These are phyloP conservation scores for Latrodectus geometricus DNA, from an alignment of 1,140 invertebrate genomes.

Conservation along the genomic window DNA sequence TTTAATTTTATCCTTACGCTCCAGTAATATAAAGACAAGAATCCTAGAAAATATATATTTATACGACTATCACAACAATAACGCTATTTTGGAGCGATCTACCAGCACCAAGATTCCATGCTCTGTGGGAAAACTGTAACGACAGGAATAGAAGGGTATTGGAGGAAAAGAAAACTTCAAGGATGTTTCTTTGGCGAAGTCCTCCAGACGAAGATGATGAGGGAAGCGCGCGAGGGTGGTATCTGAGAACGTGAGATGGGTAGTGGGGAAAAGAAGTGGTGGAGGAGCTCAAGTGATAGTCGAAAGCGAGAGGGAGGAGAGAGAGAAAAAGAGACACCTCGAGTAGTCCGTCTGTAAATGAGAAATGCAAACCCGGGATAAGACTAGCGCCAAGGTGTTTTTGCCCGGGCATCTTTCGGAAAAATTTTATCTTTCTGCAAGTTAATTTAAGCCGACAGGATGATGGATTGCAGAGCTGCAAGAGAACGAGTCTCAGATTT, in stretches of 20 bases:
- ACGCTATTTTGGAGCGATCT: no score
- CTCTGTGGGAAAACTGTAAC: no score
- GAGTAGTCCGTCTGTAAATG: conserved; percentile 58
- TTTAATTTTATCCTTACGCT: no score
- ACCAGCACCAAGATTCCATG: no score
- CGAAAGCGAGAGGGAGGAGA: conserved; percentile 31
- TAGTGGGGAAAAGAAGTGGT: neutral
- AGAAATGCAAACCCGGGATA: conserved; percentile 58
- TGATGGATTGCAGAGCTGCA: conserved; percentile 56
- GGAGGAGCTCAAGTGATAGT: conserved; percentile 40
- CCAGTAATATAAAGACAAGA: no score
- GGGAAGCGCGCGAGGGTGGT: neutral
- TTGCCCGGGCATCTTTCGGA: conserved; percentile 38
- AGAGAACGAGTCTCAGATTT: conserved; percentile 37
- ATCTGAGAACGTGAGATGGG: conserved; percentile 13
- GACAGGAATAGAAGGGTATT: no score
- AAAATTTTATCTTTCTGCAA: conserved; percentile 61
- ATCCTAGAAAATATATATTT: no score
- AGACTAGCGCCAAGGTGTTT: conserved; percentile 42
- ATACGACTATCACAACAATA: no score
- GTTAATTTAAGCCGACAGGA: conserved; percentile 63
- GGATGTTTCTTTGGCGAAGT: neutral
- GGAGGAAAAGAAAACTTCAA: neutral
- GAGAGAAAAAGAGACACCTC: conserved; percentile 36
- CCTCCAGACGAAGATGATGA: neutral